phyloP scores from a whole-genome alignment of 2,113 vertebrate species.

The Gallinago media region DNA sequence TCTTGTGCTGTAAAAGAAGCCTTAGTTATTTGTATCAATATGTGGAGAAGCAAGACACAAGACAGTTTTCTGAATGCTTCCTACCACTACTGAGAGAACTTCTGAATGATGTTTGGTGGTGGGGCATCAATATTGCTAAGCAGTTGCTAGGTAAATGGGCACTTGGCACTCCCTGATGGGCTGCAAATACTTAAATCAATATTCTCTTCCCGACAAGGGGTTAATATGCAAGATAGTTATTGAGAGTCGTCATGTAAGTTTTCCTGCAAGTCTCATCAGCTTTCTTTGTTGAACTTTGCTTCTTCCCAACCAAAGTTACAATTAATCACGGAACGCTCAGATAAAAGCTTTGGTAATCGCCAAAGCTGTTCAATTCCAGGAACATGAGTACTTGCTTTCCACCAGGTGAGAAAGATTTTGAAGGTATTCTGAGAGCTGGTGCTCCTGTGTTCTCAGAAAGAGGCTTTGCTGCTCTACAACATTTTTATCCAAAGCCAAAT shows the following conservation, averaged over 20 bases:
- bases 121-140: background rate
- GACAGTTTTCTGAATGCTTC: background rate
- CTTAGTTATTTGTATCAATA: background rate
- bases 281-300: background rate
- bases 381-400: background rate
- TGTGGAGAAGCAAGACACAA: background rate
- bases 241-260: rapidly evolving
- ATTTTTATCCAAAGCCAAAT: background rate
- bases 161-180: background rate
- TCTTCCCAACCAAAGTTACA: background rate
- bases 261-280: background rate
- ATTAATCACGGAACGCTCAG: too few relatives aligned
- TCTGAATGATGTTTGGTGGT: background rate
- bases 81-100: background rate
- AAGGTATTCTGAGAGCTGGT: background rate
- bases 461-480: background rate
- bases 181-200: background rate
- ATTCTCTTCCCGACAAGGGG: background rate
- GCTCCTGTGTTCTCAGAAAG: background rate
- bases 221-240: rapidly evolving
- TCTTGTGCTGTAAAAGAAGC: background rate
- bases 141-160: background rate
- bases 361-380: background rate
- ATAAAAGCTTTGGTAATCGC: background rate
- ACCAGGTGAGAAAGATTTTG: background rate